These are phyloP conservation scores for Threskiornis aethiopicus DNA, from an alignment of 2,797 vertebrate species.

Conservation along the genomic window DNA sequence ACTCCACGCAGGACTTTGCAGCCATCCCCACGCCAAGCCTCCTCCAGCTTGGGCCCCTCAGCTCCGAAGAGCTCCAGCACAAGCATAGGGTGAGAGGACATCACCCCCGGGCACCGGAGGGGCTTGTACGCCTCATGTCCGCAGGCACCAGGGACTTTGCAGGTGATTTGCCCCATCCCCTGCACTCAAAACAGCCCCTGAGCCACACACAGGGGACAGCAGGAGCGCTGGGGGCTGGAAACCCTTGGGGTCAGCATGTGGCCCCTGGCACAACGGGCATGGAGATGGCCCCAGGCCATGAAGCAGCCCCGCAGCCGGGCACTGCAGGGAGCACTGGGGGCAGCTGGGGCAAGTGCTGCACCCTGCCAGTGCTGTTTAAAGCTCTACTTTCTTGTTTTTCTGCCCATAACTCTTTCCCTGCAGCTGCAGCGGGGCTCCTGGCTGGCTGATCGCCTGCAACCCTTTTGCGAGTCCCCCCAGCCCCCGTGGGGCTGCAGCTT, in stretches of 20 bases:
- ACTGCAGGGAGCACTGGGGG: background rate
- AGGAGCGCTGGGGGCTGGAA: background rate
- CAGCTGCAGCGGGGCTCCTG: background rate
- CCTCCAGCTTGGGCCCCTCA: too few relatives aligned
- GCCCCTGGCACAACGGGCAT: rapidly evolving
- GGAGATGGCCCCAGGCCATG: background rate
- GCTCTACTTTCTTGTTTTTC: background rate
- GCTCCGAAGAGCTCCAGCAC: background rate
- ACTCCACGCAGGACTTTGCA: background rate
- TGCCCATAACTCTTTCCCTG: background rate
- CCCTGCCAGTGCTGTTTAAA: background rate
- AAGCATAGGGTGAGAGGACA: background rate
- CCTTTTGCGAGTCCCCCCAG: background rate
- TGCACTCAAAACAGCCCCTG: background rate
- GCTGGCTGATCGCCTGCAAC: background rate
- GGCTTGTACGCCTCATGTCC: rapidly evolving
- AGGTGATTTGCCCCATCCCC: background rate
- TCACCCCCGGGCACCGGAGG: background rate
- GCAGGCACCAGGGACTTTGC: rapidly evolving
- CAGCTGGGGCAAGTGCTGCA: background rate
- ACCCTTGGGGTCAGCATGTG: rapidly evolving
- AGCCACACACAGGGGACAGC: background rate
- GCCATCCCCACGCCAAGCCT: background rate
- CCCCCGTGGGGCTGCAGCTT: background rate
- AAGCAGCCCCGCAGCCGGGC: background rate